These are phyloP conservation scores for Strigamia maritima DNA, from an alignment of 2,888 invertebrate species.

Conservation along the genomic window DNA sequence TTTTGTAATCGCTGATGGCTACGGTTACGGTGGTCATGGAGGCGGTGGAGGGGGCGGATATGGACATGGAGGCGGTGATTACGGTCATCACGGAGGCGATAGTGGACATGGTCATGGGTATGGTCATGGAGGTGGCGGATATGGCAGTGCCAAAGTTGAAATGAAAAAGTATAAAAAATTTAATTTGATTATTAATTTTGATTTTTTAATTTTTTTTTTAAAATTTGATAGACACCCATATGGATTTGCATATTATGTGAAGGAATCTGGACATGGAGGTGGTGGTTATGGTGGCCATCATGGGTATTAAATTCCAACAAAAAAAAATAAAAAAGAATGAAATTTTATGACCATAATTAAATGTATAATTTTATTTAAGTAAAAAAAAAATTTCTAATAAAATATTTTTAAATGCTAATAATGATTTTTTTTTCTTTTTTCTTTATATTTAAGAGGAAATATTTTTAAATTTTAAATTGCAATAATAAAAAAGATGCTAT, in stretches of 20 bases:
- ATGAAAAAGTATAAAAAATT: constrained; percentile 22
- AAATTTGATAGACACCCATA: constrained; percentile 36
- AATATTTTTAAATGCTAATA: not conserved
- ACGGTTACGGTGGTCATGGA: constrained; percentile 37
- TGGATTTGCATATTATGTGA: constrained; percentile 39
- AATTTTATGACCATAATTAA: too few species aligned
- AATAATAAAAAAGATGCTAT: not conserved
- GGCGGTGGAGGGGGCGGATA: constrained; percentile 8
- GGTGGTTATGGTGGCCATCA: constrained; percentile 35
- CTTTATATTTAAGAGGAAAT: not conserved
- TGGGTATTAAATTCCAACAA: constrained; percentile 2
- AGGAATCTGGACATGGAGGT: constrained; percentile 38
- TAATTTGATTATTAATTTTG: not conserved
- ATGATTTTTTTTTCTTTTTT: not conserved
- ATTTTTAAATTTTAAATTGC: not conserved
- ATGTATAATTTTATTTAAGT: too few species aligned
- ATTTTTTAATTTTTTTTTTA: not conserved
- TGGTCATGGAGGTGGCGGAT: constrained; percentile 38
- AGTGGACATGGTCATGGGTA: constrained; percentile 24
- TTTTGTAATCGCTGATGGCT: constrained; percentile 7
- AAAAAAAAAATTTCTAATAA: not conserved
- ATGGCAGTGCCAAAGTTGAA: constrained; percentile 39
- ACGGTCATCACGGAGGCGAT: not conserved
- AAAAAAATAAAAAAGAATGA: too few species aligned
- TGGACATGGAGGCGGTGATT: constrained; percentile 24